phyloP scores from a whole-genome alignment of 1,140 invertebrate genomes.

The Euwallacea similis region DNA sequence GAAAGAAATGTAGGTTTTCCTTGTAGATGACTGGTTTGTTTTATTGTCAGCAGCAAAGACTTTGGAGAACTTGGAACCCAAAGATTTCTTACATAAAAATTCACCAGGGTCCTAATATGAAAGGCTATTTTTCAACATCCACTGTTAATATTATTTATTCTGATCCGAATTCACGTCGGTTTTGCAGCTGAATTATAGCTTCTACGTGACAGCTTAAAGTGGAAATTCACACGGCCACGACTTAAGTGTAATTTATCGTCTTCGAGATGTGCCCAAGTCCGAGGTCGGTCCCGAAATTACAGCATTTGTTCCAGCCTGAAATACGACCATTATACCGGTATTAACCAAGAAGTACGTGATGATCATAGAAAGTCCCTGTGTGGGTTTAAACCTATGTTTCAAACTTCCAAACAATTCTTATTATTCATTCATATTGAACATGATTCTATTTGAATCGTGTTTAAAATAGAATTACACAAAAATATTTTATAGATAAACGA shows the following conservation, averaged over 20 bases:
- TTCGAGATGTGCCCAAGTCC: slow-evolving; percentile 2
- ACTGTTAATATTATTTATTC: not conserved
- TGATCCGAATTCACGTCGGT: not conserved
- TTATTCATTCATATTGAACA: not conserved
- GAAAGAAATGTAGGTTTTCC: too few species aligned
- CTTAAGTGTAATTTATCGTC: slow-evolving; percentile 7
- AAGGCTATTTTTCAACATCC: too few species aligned
- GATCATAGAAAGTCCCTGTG: not conserved
- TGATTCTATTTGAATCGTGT: not conserved
- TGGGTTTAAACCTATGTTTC: not conserved
- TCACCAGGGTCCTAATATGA: too few species aligned
- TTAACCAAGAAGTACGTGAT: not conserved
- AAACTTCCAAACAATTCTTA: not conserved
- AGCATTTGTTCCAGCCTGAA: not conserved
- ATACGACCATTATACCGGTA: not conserved
- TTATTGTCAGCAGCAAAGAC: too few species aligned
- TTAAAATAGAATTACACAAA: too few species aligned
- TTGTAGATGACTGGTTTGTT: too few species aligned
- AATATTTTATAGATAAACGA: too few species aligned
- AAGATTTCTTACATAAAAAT: too few species aligned
- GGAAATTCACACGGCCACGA: not conserved
- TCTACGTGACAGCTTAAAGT: not conserved
- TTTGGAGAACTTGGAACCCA: too few species aligned
- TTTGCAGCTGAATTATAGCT: not conserved
- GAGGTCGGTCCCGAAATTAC: not conserved